Evolutionary conservation across 2,797 vertebrate species (phyloP).

Genomic region (Syncerus caffer): DNA sequence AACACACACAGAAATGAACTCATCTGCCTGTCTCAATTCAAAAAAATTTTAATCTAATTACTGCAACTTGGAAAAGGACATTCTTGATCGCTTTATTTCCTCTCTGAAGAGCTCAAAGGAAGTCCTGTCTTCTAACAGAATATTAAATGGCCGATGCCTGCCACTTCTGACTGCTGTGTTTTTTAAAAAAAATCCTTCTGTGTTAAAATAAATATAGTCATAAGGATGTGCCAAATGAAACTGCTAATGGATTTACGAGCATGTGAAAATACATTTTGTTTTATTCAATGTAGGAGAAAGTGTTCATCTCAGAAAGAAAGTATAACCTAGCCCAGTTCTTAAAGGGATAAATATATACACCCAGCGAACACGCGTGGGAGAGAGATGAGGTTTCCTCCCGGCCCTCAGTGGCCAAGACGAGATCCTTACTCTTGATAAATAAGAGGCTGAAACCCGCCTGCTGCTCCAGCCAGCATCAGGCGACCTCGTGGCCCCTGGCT

Average conservation of each 20-base stretch:
- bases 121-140: conserved; percentile 39
- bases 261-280: not conserved
- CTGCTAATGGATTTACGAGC: not conserved
- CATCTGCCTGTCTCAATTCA: conserved; percentile 54
- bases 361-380: not conserved
- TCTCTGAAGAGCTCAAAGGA: conserved; percentile 52
- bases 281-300: conserved; percentile 11
- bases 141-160: not conserved
- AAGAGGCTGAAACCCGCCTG: not conserved
- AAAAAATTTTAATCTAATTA: conserved; percentile 71
- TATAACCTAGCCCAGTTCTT: not conserved
- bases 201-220: conserved; percentile 16
- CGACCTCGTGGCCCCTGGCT: accelerated
- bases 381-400: not conserved
- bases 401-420: not conserved
- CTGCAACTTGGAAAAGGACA: conserved; percentile 31
- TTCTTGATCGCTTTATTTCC: conserved; percentile 60
- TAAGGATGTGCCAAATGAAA: not conserved
- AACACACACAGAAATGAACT: conserved; percentile 53
- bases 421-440: not conserved
- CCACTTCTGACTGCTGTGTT: not conserved
- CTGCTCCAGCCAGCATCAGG: not conserved
- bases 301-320: conserved; percentile 45
- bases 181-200: not conserved
- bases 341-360: not conserved